phyloP scores from a whole-genome alignment of 1,140 invertebrate species.

The Trachymyrmex septentrionalis region DNA sequence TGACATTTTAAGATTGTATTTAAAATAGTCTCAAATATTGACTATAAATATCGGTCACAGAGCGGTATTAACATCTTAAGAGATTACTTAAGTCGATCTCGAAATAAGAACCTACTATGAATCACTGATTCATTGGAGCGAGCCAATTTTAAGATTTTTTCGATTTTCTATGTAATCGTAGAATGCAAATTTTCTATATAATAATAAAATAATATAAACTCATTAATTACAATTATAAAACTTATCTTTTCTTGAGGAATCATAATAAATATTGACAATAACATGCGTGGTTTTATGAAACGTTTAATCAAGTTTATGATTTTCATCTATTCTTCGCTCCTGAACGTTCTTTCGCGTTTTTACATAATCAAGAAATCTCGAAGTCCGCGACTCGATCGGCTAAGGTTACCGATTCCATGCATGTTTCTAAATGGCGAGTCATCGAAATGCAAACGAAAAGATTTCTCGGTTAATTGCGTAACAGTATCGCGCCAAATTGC shows the following conservation, averaged over 20 bases:
- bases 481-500: background rate
- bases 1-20: no score
- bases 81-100: no score
- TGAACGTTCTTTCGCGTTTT: background rate
- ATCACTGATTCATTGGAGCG: no score
- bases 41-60: no score
- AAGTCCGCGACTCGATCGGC: background rate
- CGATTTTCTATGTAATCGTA: background rate
- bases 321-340: background rate
- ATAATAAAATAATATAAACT: background rate
- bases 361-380: slow-evolving; percentile 1
- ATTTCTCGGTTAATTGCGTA: background rate
- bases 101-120: no score
- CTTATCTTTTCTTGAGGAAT: background rate
- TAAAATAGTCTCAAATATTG: no score
- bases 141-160: background rate
- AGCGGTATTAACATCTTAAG: no score
- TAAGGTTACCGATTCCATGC: background rate
- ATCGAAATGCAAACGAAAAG: slow-evolving; percentile 35
- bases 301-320: background rate
- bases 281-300: background rate
- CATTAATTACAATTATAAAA: background rate
- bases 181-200: background rate
- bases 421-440: background rate
- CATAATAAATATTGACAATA: background rate